These are phyloP conservation scores for Watsonalla binaria DNA, from an alignment of 2,888 invertebrate species.

Conservation along the genomic window DNA sequence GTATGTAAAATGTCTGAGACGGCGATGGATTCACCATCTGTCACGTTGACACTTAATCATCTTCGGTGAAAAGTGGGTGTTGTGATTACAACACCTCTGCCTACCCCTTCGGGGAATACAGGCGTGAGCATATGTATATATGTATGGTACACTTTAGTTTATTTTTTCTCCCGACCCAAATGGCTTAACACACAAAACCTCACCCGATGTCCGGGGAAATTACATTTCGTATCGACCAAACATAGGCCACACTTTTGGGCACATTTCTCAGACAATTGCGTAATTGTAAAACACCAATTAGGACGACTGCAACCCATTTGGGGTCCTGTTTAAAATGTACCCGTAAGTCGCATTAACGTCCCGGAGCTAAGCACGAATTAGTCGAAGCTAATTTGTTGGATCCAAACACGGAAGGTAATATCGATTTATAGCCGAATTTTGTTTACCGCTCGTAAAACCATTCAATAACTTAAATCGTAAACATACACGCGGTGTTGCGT, in stretches of 20 bases:
- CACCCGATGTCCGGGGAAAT: not conserved
- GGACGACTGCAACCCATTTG: not conserved
- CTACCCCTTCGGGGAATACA: no score
- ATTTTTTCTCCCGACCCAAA: no score
- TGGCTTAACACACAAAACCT: not conserved
- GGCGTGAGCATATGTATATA: no score
- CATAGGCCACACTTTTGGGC: not conserved
- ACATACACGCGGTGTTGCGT: constrained; percentile 1
- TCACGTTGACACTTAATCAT: no score
- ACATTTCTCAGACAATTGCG: not conserved
- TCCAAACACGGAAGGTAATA: not conserved
- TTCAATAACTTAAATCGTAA: not conserved
- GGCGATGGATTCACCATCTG: no score
- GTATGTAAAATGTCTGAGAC: no score
- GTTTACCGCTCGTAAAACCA: not conserved
- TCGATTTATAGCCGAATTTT: not conserved
- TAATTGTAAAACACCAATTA: not conserved
- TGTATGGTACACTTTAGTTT: no score
- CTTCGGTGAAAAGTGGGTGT: no score
- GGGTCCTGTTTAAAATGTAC: not conserved
- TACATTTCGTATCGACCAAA: not conserved
- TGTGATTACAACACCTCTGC: no score
- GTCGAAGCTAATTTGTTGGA: not conserved
- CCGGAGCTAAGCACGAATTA: not conserved
- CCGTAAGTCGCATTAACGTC: not conserved